Conservation (phyloP, 2,113 vertebrate species). For the Coregonus clupeaformis region DNA sequence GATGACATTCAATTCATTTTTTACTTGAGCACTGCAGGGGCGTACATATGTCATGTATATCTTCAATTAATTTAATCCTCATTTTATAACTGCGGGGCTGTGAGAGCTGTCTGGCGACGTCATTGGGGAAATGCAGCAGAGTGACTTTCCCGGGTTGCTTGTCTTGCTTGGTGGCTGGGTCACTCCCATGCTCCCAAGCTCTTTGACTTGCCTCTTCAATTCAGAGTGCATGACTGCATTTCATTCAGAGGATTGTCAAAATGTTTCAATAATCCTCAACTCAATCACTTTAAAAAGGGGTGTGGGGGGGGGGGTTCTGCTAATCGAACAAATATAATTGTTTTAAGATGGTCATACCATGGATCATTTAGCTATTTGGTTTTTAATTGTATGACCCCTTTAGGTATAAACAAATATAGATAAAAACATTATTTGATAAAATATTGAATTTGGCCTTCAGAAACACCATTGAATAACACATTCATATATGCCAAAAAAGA, state of each 20-base stretch:
- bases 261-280: too few species aligned
- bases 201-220: constrained; percentile 64
- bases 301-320: neutral
- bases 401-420: too few species aligned
- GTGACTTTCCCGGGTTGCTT: constrained; percentile 36
- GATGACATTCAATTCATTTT: neutral
- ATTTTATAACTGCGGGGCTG: neutral
- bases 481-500: too few species aligned
- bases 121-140: neutral
- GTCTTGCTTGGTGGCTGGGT: constrained; percentile 57
- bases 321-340: neutral
- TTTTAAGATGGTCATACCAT: too few species aligned
- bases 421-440: too few species aligned
- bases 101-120: neutral
- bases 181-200: constrained; percentile 66
- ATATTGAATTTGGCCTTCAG: neutral
- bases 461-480: neutral
- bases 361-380: too few species aligned
- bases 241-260: constrained; percentile 20
- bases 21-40: neutral
- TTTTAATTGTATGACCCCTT: too few species aligned
- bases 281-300: too few species aligned
- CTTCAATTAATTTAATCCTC: neutral
- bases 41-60: too few species aligned
- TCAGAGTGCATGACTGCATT: constrained; percentile 26